These are phyloP conservation scores for Pseudeuparius sepicola DNA, from an alignment of 2,888 invertebrate species.

Conservation along the genomic window DNA sequence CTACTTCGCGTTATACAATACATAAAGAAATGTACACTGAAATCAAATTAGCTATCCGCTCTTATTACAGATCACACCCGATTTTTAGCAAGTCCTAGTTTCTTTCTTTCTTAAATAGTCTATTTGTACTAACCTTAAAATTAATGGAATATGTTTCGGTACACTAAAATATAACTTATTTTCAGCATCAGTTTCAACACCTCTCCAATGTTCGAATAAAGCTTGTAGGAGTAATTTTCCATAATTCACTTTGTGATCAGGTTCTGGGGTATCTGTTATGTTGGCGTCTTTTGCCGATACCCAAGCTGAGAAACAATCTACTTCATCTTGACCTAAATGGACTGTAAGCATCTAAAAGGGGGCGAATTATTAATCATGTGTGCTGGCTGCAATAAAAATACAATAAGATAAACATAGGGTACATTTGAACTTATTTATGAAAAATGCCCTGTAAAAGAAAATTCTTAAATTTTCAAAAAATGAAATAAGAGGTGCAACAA, in stretches of 20 bases:
- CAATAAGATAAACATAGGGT: no score
- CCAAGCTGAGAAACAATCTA: conserved; percentile 98
- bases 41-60: no score
- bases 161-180: conserved; percentile 75
- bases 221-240: conserved; percentile 91
- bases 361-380: no score
- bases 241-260: conserved; percentile 89
- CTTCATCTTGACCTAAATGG: conserved; percentile 93
- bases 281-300: conserved; percentile 94
- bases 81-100: no score
- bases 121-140: conserved; percentile 59
- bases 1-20: no score
- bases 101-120: background rate
- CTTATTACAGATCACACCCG: no score
- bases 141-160: conserved; percentile 91
- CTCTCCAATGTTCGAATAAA: conserved; percentile 86
- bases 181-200: conserved; percentile 59
- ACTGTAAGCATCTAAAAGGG: conserved; percentile 83
- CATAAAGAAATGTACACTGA: no score
- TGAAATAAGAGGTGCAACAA: no score
- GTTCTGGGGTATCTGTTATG: conserved; percentile 48
- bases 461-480: no score
- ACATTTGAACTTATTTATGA: no score
- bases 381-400: no score
- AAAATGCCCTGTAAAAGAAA: no score